Evolutionary conservation across 1,140 invertebrate genomes (phyloP), one percentile per base, ranked within the genome.

Genomic region (Drosophila chauvacae): DNA sequence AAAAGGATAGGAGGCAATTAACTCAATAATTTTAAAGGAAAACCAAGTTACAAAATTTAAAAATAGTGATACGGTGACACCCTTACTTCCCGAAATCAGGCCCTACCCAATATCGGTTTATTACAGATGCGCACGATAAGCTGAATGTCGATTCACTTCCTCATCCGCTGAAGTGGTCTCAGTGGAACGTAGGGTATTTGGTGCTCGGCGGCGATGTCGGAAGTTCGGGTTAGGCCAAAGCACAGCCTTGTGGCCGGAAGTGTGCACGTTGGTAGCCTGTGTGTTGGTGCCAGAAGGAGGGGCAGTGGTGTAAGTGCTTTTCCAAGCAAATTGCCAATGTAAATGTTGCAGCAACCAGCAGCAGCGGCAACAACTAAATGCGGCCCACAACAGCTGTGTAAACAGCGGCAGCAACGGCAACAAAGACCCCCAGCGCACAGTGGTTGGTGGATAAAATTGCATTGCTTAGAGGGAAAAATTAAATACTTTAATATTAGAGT

Each of bases 241-340:
- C 83, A 79, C 58, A 80, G 63, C 62, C 63, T 72, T 86, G 84
- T 53, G 84, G 71, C 76, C 83, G 83, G 76, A 86, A 88, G 71
- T 83, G 66, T 72, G 60, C 60, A 77, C 58, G 48, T 62, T 77
- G 83, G 65, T 62, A 62, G 37, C 63, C 63, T 44, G 48, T 50
- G 48, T 45, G 47, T 55, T 26, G 41, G 30, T 60, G 47, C 66
- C 30, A 39, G 53, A 30, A 50, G 55, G 68, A 37, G 58, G 60
- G 48, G 37, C 42, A 6, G 20, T 45, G 60, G 59, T 81, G 64
- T 64, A 81, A 81, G 84, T 83, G 77, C 70, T 72, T 77, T 72
- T 88, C 65, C 77, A 83, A 77, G 83, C 80, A 87, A 87, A 88
- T 87, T 88, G 80, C 77, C 84, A 88, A 77, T 88, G 80, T 87